Evolutionary conservation across 37 sponge, comb jelly and placozoan genomes (phyloP).

Genomic region (Halisarca cf. caerulea): DNA sequence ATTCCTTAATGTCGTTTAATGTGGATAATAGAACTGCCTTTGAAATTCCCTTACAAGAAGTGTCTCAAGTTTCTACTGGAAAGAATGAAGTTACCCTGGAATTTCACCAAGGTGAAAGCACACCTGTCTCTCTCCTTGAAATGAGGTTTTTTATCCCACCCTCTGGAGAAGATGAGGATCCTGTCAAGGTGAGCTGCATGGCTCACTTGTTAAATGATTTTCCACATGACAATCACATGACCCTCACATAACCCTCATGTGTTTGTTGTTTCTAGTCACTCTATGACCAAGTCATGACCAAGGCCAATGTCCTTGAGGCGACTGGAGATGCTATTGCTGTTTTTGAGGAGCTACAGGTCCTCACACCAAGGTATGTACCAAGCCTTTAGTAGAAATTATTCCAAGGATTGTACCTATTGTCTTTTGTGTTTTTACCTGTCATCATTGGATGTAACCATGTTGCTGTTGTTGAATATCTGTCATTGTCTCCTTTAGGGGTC

Average conservation of each 20-base stretch:
- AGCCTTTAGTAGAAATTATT: too few species aligned
- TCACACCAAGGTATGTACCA: constrained; percentile 87
- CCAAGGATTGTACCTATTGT: too few species aligned
- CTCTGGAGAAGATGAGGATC: constrained; percentile 42
- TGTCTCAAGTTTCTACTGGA: constrained; percentile 83
- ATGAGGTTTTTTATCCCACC: constrained; percentile 96
- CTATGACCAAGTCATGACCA: constrained; percentile 74
- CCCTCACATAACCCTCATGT: too few species aligned
- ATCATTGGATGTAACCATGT: too few species aligned
- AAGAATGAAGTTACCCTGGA: constrained; percentile 97
- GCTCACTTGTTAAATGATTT: too few species aligned
- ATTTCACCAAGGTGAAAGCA: constrained; percentile 92
- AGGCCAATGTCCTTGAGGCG: constrained; percentile 92
- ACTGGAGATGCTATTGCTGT: constrained; percentile 93
- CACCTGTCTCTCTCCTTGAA: constrained; percentile 88
- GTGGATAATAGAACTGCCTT: constrained; percentile 90
- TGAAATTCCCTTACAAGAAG: constrained; percentile 91
- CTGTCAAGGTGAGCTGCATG: constrained; percentile 28
- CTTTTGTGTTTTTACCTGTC: too few species aligned
- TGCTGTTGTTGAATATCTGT: too few species aligned
- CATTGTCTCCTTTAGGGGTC: constrained; percentile 67
- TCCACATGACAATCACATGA: too few species aligned
- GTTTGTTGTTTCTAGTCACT: constrained; percentile 58
- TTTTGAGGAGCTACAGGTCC: constrained; percentile 80
- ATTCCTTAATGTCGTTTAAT: constrained; percentile 80